Conservation (phyloP, 2,113 vertebrate genomes). For the Aspidoscelis tigris region DNA sequence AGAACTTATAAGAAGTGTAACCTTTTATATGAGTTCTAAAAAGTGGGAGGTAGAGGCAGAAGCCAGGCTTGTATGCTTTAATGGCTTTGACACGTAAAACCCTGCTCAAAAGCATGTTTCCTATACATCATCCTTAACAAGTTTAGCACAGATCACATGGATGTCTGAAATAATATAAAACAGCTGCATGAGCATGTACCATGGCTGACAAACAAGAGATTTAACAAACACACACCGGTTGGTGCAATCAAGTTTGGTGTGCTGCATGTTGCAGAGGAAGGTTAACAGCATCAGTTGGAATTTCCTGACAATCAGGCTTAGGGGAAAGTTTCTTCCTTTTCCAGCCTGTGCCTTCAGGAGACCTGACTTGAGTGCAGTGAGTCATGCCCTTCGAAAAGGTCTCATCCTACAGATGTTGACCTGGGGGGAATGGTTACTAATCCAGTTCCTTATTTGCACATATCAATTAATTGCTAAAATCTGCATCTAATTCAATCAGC, state of each 20-base stretch:
- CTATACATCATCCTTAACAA: neutral
- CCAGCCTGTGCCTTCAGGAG: neutral
- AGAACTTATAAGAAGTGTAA: neutral
- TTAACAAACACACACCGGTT: neutral
- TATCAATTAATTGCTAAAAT: constrained; percentile 20
- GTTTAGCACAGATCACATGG: neutral
- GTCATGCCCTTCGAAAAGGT: constrained; percentile 20
- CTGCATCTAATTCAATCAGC: constrained; percentile 16
- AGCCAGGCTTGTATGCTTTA: neutral
- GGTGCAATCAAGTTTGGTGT: neutral
- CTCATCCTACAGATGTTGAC: neutral
- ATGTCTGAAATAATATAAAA: neutral
- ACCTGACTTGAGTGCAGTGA: neutral
- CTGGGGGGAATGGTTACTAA: neutral
- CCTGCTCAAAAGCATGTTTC: neutral
- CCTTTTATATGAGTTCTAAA: no score
- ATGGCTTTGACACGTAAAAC: neutral
- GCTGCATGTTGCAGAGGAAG: neutral
- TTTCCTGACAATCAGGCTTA: constrained; percentile 21
- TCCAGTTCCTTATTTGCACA: neutral
- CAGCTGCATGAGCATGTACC: neutral
- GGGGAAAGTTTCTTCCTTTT: neutral
- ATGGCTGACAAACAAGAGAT: neutral
- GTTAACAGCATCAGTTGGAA: constrained; percentile 2
- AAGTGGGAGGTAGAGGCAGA: no score